These are phyloP conservation scores for Thalassoma bifasciatum DNA, from an alignment of 2,113 vertebrate genomes.

Conservation along the genomic window DNA sequence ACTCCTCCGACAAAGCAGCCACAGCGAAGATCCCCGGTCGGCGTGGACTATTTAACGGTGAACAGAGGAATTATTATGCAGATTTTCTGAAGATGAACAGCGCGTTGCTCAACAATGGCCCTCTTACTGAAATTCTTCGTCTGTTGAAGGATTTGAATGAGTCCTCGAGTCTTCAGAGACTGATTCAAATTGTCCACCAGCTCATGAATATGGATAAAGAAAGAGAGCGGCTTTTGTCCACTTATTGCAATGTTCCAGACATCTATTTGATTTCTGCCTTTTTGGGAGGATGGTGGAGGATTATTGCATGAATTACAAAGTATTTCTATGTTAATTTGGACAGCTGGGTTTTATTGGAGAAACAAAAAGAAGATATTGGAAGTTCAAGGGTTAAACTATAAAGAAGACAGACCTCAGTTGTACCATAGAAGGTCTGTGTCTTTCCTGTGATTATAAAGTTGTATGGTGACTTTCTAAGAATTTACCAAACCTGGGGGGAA, in stretches of 20 bases:
- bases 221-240: constrained; percentile 42
- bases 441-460: neutral
- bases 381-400: constrained; percentile 1
- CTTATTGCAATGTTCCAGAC: constrained; percentile 10
- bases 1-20: constrained; percentile 25
- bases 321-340: constrained; percentile 14
- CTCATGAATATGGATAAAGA: constrained; percentile 63
- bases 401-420: neutral
- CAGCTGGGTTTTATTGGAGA: neutral
- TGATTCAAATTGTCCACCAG: constrained; percentile 48
- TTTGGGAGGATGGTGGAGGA: neutral
- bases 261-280: constrained; percentile 17
- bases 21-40: neutral
- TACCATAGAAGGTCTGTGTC: neutral
- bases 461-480: constrained; percentile 16
- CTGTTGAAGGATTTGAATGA: constrained; percentile 28
- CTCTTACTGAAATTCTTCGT: neutral
- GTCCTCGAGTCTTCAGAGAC: constrained; percentile 36
- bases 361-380: neutral
- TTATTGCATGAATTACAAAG: constrained; percentile 16
- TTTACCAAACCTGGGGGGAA: constrained; percentile 19
- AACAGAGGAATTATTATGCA: constrained; percentile 15
- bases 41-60: constrained; percentile 6
- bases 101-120: constrained; percentile 35
- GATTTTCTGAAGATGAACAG: constrained; percentile 41